phyloP scores from a whole-genome alignment of 2,113 vertebrate genomes.

The Dinomys branickii region DNA sequence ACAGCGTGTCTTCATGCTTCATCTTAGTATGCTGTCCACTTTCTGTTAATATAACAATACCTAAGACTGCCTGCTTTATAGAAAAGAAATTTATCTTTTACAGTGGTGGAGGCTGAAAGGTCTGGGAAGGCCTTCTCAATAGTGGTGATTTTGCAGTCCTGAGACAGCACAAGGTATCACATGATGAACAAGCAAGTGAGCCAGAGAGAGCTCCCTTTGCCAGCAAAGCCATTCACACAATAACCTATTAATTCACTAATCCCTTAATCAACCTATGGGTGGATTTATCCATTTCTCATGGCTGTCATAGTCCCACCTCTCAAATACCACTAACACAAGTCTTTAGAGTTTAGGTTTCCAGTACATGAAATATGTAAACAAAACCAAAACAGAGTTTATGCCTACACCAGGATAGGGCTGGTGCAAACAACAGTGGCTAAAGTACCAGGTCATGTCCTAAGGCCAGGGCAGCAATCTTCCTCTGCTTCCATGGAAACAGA shows the following conservation, averaged over 20 bases:
- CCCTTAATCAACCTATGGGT: not conserved
- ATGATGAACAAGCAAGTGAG: not conserved
- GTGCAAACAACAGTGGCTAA: not conserved
- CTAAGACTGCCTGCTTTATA: not conserved
- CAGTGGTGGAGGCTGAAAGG: not conserved
- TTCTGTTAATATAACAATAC: not conserved
- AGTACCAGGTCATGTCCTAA: not conserved
- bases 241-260: not conserved
- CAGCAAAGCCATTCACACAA: not conserved
- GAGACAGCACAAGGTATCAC: not conserved
- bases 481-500: not conserved
- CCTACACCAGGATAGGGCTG: fast-evolving
- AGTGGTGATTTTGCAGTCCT: not conserved
- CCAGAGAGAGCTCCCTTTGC: not conserved
- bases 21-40: too few relatives aligned
- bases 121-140: not conserved
- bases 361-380: not conserved
- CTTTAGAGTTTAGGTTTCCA: not conserved
- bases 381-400: not conserved
- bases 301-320: not conserved
- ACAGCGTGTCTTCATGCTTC: not conserved
- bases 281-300: not conserved
- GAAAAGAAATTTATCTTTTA: not conserved
- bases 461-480: too few relatives aligned
- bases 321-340: not conserved